These are phyloP conservation scores for Corythaeola cristata DNA, from an alignment of 2,113 vertebrate species.

Conservation along the genomic window DNA sequence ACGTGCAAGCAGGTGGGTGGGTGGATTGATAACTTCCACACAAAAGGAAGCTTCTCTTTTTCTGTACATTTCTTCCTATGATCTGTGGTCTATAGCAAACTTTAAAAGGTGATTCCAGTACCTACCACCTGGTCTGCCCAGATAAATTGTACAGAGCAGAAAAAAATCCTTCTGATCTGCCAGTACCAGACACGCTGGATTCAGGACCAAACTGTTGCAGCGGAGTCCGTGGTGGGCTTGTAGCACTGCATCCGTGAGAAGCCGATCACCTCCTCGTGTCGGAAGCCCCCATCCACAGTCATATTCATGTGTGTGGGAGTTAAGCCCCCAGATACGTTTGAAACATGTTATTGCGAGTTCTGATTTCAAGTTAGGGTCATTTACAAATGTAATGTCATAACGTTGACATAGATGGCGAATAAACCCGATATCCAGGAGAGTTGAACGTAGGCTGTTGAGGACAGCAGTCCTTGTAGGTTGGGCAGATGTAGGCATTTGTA, in stretches of 20 bases:
- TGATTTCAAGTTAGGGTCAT: neutral
- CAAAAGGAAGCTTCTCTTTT: neutral
- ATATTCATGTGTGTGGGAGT: accelerated
- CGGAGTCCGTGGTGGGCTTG: accelerated
- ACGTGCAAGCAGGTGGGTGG: accelerated
- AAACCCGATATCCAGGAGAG: neutral
- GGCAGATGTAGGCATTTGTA: neutral
- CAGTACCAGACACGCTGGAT: neutral
- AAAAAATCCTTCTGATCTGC: neutral
- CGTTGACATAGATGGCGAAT: accelerated
- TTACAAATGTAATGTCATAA: neutral
- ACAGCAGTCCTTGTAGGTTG: neutral
- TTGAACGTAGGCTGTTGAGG: neutral
- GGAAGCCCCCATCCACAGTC: no score
- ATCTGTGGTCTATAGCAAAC: neutral
- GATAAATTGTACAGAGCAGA: neutral
- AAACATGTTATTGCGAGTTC: neutral
- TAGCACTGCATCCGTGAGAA: neutral
- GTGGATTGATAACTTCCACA: neutral
- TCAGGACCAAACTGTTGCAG: neutral
- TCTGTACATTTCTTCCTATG: neutral
- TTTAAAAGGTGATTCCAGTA: neutral
- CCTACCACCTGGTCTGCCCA: neutral
- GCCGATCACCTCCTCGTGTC: accelerated
- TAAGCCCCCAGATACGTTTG: neutral